Percentiles rank a stretch among this genome's conserved stretches.
Evolutionary conservation across 2,888 invertebrate species (phyloP).

Genomic region (Agrochola litura): DNA sequence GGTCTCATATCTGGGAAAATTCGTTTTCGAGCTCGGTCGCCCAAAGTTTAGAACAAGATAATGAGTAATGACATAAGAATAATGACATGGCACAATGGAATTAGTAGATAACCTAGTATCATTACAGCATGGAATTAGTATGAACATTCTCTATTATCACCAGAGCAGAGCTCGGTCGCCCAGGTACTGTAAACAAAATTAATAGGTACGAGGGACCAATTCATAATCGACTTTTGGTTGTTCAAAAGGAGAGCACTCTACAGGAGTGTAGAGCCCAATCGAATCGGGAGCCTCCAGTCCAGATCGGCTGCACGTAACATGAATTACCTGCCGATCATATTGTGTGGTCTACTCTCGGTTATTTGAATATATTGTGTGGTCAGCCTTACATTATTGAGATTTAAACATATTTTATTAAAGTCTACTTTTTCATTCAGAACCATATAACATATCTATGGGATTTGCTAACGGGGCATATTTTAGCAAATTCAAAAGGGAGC

Average conservation of each 20-base stretch:
- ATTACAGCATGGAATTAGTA: too few species aligned
- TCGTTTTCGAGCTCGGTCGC: too few species aligned
- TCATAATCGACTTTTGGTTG: not conserved
- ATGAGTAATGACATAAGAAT: too few species aligned
- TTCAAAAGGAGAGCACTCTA: not conserved
- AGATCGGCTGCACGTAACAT: conserved; percentile 12
- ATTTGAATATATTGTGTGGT: conserved; percentile 13
- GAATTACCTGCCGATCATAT: conserved; percentile 10
- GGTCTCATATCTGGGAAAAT: too few species aligned
- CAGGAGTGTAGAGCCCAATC: conserved; percentile 14
- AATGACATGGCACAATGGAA: too few species aligned
- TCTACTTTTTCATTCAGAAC: not conserved
- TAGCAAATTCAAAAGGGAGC: conserved; percentile 40
- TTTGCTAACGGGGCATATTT: conserved; percentile 2
- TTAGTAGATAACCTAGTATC: too few species aligned
- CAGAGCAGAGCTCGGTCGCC: too few species aligned
- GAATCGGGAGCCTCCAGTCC: conserved; percentile 15
- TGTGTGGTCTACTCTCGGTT: not conserved
- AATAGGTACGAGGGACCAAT: not conserved
- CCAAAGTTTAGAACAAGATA: too few species aligned
- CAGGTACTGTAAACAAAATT: not conserved
- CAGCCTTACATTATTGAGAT: not conserved
- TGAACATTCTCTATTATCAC: too few species aligned
- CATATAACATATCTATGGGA: not conserved
- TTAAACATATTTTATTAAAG: not conserved